Base-by-base conservation (phyloP, 1,140 invertebrate species). In the Drosophila hydei region DNA sequence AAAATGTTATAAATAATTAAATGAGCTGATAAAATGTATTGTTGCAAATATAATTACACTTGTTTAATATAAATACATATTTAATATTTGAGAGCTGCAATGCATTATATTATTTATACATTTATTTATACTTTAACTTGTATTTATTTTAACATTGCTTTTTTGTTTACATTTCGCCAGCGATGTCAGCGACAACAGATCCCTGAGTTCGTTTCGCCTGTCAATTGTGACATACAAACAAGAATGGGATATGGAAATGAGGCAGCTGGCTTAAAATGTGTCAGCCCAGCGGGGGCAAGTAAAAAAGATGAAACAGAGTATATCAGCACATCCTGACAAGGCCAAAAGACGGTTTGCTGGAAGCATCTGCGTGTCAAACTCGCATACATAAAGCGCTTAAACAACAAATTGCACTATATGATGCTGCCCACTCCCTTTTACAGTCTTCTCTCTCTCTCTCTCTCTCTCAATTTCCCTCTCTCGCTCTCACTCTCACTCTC, bases 301-400 rank as follows among this genome's bases (percentile, higher is more conserved):
- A 56, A 40, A 42, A 58, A 16, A 19, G 7, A 25, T 23, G 30
- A 33, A 33, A 51, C 55, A 43, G 21, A 33, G 50, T 42, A 50
- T 36, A 64, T 55, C 47, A n/a, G n/a, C n/a, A 48, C 68, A 71
- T 85, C 63, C 59, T 63, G 27, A 9, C 74, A 87, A 88, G 81
- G 81, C 48, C 81, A 68, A 51, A 42, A 23, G 69, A 77, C 60
- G 64, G 58, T 50, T 30, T 40, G 27, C n/a, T 61, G 25, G 43
- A 16, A 59, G 56, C 18, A 23, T 21, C 40, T 56, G 30, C 62
- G 38, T 56, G 42, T 55, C 54, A 64, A 51, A 47, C 47, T 38
- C 27, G 47, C 40, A 54, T 16, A 23, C 40, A 47, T 48, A 45
- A 50, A 25, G 19, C 18, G 21, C 43, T 36, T 38, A 38, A 52